phyloP scores from a whole-genome alignment of 2,888 invertebrate genomes.

The Pristionchus entomophagus region DNA sequence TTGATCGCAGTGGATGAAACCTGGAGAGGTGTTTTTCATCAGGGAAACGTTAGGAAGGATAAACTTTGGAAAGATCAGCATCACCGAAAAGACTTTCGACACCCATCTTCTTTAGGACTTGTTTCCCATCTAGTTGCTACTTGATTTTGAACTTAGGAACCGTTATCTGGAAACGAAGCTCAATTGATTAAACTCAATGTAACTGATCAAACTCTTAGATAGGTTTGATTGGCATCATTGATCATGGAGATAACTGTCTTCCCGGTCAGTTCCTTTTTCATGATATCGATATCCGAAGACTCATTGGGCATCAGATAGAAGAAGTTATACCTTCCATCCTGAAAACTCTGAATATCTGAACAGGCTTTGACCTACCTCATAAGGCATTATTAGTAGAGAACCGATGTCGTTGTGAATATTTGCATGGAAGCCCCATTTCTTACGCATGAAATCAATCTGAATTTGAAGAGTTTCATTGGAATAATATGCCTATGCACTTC shows the following conservation, averaged over 20 bases:
- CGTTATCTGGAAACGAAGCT: slow-evolving; percentile 42
- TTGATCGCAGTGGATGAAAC: slow-evolving; percentile 40
- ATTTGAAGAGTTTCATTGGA: not conserved
- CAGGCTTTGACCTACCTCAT: not conserved
- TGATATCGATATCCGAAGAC: not conserved
- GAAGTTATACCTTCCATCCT: not conserved
- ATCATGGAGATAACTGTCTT: not conserved
- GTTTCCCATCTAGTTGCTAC: slow-evolving; percentile 49
- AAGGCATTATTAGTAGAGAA: not conserved
- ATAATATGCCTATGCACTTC: slow-evolving; percentile 42
- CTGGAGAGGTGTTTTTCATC: slow-evolving; percentile 32
- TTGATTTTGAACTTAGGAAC: slow-evolving; percentile 66
- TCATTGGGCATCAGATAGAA: not conserved
- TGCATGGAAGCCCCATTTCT: not conserved
- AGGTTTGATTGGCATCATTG: not conserved
- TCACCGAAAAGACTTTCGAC: slow-evolving; percentile 52
- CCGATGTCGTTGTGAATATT: not conserved
- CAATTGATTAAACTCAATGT: not conserved
- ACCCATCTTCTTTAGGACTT: slow-evolving; percentile 56
- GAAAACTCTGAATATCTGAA: not conserved
- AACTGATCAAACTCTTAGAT: not conserved
- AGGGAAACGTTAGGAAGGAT: not conserved
- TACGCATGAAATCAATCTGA: not conserved
- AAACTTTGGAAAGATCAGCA: slow-evolving; percentile 55
- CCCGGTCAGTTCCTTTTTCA: not conserved